A percentile compares a stretch with the other conserved stretches of the same genome.
phyloP scores from a whole-genome alignment of 2,888 invertebrate genomes.

The Aspidiotus destructor region DNA sequence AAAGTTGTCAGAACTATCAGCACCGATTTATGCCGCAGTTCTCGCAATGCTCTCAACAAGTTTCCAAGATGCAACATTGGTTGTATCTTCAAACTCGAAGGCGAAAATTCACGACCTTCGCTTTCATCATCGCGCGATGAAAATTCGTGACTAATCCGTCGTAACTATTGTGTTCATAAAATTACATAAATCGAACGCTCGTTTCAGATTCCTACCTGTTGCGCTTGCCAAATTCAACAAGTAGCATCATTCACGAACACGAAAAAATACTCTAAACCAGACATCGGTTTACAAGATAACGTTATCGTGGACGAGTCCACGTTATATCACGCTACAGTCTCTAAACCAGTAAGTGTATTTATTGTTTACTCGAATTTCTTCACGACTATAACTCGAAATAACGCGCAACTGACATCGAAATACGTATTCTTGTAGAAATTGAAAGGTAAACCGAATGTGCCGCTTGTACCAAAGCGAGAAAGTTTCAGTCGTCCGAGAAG shows the following conservation, averaged over 20 bases:
- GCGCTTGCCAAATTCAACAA: constrained; percentile 60
- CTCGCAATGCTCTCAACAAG: no score
- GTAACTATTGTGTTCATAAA: no score
- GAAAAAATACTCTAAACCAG: constrained; percentile 28
- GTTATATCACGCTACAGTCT: neutral
- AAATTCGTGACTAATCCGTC: no score
- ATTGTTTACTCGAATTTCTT: neutral
- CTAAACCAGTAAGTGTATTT: constrained; percentile 3
- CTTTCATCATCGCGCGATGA: no score
- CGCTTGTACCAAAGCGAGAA: constrained; percentile 9
- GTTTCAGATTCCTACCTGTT: constrained; percentile 62
- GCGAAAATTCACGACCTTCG: no score
- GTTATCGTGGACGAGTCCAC: constrained; percentile 20
- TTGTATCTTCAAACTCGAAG: no score
- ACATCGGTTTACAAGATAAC: constrained; percentile 26
- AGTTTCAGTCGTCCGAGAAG: constrained; percentile 4
- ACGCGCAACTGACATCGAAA: neutral
- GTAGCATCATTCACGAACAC: constrained; percentile 22
- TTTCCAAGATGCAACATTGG: no score
- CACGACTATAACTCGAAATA: neutral
- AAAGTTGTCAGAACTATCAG: no score
- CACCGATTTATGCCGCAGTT: no score
- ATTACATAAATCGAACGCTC: no score
- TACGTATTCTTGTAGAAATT: constrained; percentile 10
- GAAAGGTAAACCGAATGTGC: constrained; percentile 17